A percentile compares a stretch with the other conserved stretches of the same genome.
Evolutionary conservation across 1,140 invertebrate genomes (phyloP).

Genomic region (Coptotermes formosanus): DNA sequence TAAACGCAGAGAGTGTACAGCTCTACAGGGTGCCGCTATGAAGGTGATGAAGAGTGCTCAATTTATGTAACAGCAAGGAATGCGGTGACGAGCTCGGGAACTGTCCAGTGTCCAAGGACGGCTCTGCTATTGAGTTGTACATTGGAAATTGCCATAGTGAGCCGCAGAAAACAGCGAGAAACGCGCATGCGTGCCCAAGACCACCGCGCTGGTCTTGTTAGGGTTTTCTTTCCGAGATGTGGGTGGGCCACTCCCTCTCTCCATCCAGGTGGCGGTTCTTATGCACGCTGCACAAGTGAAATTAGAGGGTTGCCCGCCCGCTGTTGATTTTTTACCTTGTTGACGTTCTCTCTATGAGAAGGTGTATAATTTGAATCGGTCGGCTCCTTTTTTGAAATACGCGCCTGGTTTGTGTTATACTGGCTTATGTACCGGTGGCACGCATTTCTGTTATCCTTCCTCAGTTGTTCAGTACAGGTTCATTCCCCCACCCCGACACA

Average conservation of each 20-base stretch:
- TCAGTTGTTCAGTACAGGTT: no score
- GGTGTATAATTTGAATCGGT: conserved; percentile 16
- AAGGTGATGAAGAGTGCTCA: no score
- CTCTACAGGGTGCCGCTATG: no score
- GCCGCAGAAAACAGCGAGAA: background rate
- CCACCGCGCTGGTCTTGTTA: background rate
- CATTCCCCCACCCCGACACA: no score
- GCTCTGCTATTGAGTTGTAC: no score
- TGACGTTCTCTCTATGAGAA: background rate
- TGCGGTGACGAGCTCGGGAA: no score
- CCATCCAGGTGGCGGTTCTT: background rate
- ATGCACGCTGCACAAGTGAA: conserved; percentile 8
- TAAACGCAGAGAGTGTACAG: no score
- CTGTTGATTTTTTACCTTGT: conserved; percentile 9
- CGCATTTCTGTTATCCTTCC: no score
- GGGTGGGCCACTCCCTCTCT: background rate
- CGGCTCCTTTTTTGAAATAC: background rate
- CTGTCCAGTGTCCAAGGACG: no score
- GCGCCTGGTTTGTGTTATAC: background rate
- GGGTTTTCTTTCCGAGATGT: background rate
- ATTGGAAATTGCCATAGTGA: no score
- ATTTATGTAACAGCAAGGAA: no score
- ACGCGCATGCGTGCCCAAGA: background rate
- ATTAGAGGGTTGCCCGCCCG: conserved; percentile 14
- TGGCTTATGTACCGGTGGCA: background rate